Base-by-base conservation (phyloP, 2,113 vertebrate species). In the Daboia siamensis region DNA sequence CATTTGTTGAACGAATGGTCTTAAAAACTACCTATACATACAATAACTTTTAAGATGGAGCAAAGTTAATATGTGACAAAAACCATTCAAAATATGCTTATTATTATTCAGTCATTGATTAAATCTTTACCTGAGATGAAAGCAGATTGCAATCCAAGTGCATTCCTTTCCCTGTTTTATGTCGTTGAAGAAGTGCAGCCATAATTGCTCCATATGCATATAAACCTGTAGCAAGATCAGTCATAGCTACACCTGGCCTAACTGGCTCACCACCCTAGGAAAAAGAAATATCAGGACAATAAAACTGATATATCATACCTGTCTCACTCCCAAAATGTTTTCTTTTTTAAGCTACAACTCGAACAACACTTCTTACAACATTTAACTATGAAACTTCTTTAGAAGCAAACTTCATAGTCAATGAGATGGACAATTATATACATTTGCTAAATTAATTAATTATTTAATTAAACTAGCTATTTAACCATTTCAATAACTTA, bases 61-160 rank as follows among this genome's bases (percentile, higher is more conserved):
- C 5, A 4, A 86, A 51, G 13, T 86, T 46, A 46, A 29, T 21
- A 48, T 10, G 11, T 48, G 8, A 48, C 23, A 86, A 86, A 51
- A 51, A 51, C 24, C 26, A 48, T 51, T 86, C 46, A 86, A 51
- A 48, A 51, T 48, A 54, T 61, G 1, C 7, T 46, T 90, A 48
- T 1, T 33, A 94, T 90, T 92, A 92, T 39, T 12, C 21, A 92
- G 57, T 10, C 48, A 8, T 9, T n/a, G 4, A 39, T 1, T 44
- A 84, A 88, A 80, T 21, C 90, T 89, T 59, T 97, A 99, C 99
- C 98, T 99, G 99, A 92, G 99, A 98, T 9, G 99, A 99, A 91
- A 99, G 97, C 86, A 99, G 98, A 96, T 99, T 99, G 93, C 98
- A 99, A 96, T 99, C 99, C 87, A 99, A 98, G 93, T 99, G 98